Evolutionary conservation across 2,888 invertebrate genomes (phyloP).

Genomic region (Slavum lentiscoides): DNA sequence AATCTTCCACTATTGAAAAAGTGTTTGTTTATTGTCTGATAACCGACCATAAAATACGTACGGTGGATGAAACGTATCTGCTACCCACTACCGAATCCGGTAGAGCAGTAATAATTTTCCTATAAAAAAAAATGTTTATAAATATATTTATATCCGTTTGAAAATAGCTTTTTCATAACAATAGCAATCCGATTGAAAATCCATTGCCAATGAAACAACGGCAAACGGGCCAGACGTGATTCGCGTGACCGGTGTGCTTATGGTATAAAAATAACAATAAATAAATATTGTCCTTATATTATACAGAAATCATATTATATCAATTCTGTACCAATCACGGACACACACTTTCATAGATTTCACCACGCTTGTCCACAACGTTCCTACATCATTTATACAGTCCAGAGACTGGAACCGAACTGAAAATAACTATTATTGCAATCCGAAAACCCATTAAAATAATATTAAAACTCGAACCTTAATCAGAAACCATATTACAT

Average conservation of each 20-base stretch:
- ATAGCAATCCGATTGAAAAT: slow-evolving; percentile 3
- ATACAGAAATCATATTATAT: not conserved
- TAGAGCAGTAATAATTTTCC: not conserved
- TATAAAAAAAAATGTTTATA: not conserved
- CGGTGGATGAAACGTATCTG: not conserved
- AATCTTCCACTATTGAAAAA: not conserved
- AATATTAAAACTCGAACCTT: no score
- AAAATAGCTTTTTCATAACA: not conserved
- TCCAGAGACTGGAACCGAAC: no score
- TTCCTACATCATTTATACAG: no score
- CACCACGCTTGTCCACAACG: no score
- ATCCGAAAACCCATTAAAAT: no score
- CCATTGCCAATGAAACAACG: not conserved
- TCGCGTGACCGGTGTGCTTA: not conserved
- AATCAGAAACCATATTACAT: no score
- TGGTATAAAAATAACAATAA: not conserved
- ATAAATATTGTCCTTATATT: not conserved
- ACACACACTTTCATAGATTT: no score
- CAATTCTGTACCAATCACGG: no score
- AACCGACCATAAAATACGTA: not conserved
- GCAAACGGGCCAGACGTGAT: not conserved
- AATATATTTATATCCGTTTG: not conserved
- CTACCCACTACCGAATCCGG: not conserved
- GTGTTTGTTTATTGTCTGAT: not conserved
- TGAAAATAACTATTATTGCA: no score